Conservation (phyloP, 2,888 invertebrate genomes). For the Metacarcinus magister region DNA sequence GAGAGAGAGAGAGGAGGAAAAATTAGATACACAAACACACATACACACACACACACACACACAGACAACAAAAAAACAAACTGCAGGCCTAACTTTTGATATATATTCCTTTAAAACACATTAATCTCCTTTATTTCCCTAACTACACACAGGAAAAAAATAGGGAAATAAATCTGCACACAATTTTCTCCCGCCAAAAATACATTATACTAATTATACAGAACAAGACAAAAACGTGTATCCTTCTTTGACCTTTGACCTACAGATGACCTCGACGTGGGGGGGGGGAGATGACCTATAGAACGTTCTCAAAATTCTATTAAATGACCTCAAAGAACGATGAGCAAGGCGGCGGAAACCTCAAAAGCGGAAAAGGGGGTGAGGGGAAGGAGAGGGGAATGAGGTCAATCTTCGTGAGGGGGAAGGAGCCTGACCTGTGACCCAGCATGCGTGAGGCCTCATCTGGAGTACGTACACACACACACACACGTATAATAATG, state of each 20-base stretch:
- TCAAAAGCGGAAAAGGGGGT: neutral
- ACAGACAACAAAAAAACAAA: neutral
- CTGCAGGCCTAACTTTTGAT: neutral
- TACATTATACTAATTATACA: neutral
- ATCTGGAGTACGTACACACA: neutral
- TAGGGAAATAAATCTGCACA: neutral
- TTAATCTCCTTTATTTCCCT: neutral
- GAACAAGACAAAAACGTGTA: neutral
- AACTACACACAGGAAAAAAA: neutral
- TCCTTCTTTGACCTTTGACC: constrained; percentile 33
- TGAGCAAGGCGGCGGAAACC: neutral
- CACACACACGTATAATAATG: neutral
- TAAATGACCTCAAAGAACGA: neutral
- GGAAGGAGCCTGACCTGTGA: neutral
- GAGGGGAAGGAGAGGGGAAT: neutral
- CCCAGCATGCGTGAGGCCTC: constrained; percentile 2
- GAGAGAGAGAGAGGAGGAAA: neutral
- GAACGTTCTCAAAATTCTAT: neutral
- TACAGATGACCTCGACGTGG: neutral
- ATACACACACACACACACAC: constrained; percentile 64
- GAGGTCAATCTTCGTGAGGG: constrained; percentile 33
- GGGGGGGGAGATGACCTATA: neutral
- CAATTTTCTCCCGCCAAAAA: neutral
- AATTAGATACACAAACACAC: constrained; percentile 30
- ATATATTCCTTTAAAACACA: neutral